phyloP scores from a whole-genome alignment of 2,888 invertebrate species.

The Mayetiola destructor region DNA sequence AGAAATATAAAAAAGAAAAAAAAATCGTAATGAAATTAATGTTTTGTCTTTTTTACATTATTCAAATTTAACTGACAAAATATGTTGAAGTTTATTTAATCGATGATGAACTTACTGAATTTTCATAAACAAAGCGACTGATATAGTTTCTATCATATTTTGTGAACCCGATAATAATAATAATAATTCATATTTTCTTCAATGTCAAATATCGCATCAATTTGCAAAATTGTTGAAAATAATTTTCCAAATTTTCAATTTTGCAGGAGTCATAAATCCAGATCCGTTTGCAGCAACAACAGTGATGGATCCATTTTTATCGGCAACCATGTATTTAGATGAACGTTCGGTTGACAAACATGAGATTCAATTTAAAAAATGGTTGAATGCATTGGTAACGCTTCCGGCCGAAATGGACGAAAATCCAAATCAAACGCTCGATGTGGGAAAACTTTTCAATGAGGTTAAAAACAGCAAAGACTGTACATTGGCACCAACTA shows the following conservation, averaged over 20 bases:
- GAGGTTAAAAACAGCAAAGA: slow-evolving; percentile 53
- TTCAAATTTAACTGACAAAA: not conserved
- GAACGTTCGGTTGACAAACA: slow-evolving; percentile 52
- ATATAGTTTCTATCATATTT: no score
- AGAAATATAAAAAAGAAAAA: no score
- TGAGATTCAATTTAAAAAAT: slow-evolving; percentile 57
- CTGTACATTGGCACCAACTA: slow-evolving; percentile 51
- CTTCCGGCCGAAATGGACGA: slow-evolving; percentile 57
- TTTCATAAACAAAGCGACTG: no score
- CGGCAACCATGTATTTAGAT: slow-evolving; percentile 50
- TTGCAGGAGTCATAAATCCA: slow-evolving; percentile 34
- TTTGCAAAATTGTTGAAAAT: no score
- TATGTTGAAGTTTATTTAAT: slow-evolving; percentile 2
- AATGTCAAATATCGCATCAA: no score
- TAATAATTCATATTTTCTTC: no score
- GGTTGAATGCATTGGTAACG: slow-evolving; percentile 63
- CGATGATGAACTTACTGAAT: no score
- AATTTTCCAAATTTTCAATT: slow-evolving; percentile 9
- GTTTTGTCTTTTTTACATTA: no score
- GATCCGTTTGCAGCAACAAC: slow-evolving; percentile 40
- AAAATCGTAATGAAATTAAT: no score
- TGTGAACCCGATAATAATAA: no score
- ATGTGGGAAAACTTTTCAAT: slow-evolving; percentile 60
- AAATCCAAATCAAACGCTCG: slow-evolving; percentile 45
- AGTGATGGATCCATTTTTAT: slow-evolving; percentile 52